These are phyloP conservation scores for Crotophaga sulcirostris DNA, from an alignment of 2,113 vertebrate species.

Conservation along the genomic window DNA sequence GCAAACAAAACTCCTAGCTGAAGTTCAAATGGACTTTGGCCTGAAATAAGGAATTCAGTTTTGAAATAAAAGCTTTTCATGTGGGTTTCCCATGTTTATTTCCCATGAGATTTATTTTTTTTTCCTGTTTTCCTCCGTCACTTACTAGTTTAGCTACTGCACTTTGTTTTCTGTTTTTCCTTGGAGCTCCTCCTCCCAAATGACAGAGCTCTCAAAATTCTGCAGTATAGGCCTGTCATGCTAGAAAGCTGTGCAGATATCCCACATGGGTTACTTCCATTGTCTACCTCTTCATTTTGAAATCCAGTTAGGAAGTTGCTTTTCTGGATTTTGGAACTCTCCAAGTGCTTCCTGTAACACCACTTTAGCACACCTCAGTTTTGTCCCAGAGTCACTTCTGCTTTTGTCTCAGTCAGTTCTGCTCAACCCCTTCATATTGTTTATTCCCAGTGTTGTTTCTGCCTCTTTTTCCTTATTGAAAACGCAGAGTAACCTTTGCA, in stretches of 20 bases:
- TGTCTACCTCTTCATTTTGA: background rate
- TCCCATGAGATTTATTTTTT: background rate
- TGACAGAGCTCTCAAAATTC: background rate
- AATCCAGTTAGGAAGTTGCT: background rate
- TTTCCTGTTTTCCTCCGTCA: background rate
- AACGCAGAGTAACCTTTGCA: background rate
- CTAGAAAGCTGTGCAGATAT: background rate
- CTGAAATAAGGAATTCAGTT: background rate
- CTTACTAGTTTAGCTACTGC: background rate
- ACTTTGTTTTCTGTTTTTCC: background rate
- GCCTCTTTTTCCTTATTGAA: background rate
- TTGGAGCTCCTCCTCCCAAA: background rate
- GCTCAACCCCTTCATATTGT: background rate
- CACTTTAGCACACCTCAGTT: background rate
- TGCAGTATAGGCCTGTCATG: background rate
- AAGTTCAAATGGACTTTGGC: background rate
- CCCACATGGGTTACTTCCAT: background rate
- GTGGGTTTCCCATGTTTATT: background rate
- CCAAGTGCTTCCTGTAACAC: background rate
- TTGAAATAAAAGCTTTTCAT: background rate
- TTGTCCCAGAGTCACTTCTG: background rate
- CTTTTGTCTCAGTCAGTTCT: background rate
- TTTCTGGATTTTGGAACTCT: background rate
- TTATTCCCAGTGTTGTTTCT: background rate
- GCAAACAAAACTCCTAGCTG: background rate